These are phyloP conservation scores for Alces alces DNA, from an alignment of 2,113 vertebrate genomes.

Conservation along the genomic window DNA sequence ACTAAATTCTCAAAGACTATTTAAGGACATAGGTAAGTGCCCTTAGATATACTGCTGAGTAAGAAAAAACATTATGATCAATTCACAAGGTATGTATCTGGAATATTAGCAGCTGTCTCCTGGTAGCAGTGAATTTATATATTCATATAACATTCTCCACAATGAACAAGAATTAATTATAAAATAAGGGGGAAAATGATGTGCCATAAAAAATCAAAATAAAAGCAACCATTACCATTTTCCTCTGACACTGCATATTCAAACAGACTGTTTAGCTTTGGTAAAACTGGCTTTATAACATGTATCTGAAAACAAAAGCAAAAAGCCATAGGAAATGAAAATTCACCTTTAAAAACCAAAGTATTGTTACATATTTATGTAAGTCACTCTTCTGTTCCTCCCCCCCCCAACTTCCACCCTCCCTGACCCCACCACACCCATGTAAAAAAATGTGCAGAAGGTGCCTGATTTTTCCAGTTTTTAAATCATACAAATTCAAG, in stretches of 20 bases:
- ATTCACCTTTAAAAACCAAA: background rate
- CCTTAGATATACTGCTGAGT: too few relatives aligned
- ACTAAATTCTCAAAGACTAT: background rate
- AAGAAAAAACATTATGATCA: background rate
- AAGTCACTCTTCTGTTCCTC: background rate
- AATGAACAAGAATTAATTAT: background rate
- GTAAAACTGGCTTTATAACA: constrained; percentile 93
- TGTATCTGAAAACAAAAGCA: constrained; percentile 86
- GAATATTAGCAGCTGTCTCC: background rate
- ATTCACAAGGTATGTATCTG: background rate
- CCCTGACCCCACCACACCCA: background rate
- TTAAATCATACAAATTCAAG: background rate
- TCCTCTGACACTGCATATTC: constrained; percentile 81
- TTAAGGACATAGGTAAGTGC: background rate
- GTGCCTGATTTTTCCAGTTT: background rate
- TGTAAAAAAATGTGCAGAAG: background rate
- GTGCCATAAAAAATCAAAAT: background rate
- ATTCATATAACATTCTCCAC: background rate
- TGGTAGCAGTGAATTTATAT: too few relatives aligned
- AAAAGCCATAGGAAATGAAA: background rate
- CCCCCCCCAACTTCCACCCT: background rate
- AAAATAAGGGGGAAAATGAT: background rate
- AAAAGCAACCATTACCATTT: constrained; percentile 78
- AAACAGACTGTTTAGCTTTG: constrained; percentile 89
- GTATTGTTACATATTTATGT: background rate